Conservation (phyloP, 2,113 vertebrate species). For the Aepyceros melampus region DNA sequence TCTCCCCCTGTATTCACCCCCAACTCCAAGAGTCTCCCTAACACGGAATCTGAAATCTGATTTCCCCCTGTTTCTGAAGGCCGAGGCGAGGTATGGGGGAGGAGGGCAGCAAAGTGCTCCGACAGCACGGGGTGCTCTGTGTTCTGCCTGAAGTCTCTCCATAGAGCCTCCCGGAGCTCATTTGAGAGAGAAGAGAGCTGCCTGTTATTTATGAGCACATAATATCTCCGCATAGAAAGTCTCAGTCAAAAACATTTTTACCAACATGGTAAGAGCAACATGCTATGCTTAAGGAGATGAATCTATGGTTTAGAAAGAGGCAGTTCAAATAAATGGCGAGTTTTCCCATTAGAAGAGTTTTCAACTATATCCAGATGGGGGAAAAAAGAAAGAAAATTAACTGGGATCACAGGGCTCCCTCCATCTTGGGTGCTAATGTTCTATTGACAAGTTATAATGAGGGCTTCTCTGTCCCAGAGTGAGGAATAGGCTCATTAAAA, state of each 20-base stretch:
- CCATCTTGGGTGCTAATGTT: constrained; percentile 62
- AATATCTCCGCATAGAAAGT: constrained; percentile 1
- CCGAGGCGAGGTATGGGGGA: background rate
- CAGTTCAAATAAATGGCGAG: constrained; percentile 39
- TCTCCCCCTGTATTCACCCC: background rate
- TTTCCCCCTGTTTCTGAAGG: background rate
- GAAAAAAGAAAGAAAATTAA: constrained; percentile 46
- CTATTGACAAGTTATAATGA: constrained; percentile 70
- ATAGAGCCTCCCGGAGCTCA: background rate
- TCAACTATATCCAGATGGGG: constrained; percentile 42
- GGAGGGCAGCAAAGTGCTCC: background rate
- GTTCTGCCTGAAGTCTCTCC: background rate
- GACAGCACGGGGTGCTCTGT: background rate
- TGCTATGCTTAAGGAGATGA: constrained; percentile 32
- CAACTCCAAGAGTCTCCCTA: background rate
- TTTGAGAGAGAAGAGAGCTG: background rate
- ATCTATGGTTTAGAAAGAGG: constrained; percentile 25
- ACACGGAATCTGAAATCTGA: background rate
- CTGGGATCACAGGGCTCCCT: constrained; percentile 44
- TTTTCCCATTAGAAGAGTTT: constrained; percentile 50
- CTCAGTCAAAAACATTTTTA: constrained; percentile 18
- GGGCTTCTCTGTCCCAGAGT: constrained; percentile 50
- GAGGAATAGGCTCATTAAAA: constrained; percentile 65
- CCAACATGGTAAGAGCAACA: background rate
- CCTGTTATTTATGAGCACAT: background rate